Base-by-base conservation (phyloP, 2,888 invertebrate genomes). In the Eristalis pertinax region DNA sequence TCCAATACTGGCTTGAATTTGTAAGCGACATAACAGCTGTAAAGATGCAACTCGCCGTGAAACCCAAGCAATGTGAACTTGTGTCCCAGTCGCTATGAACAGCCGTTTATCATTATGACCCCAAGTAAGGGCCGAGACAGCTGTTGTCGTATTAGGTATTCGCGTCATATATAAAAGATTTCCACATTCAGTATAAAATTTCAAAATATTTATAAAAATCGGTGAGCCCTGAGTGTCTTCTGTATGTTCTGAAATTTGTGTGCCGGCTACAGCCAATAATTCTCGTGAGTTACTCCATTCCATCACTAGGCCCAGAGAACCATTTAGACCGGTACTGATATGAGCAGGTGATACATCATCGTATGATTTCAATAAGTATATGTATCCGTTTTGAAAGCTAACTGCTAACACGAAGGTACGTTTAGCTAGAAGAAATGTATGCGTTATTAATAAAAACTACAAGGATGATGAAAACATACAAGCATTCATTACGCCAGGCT, bases 241-340 rank as follows among this genome's bases (percentile, higher is more conserved):
- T 35, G 89, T 79, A 79, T 92, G 91, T 41, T 90, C 73, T 15
- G 91, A 90, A 56, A 90, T 90, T 84, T 92, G 94, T 15, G 95
- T 95, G 0, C 99, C 99, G 65, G 98, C 98, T 0, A 99, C 98
- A 0, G 98, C 99, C 84, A 99, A 94, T 75, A 98, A 94, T 92
- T 98, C 98, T 41, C 98, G 96, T 1, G 98, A 98, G 93, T 98
- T 99, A 85, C 98, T 98, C 99, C 99, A 99, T 94, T 99, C 99
- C 95, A 99, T 97, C 90, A 97, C 96, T 89, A 97, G 93, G 10
- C 97, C 96, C 87, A 96, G 90, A 0, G 95, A 95, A 24, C 97
- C 96, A 90, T 96, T 95, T 84, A 97, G 93, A n/a, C 92, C 93
- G 0, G 98, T 98, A 91, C 95, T 95, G 89, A 98, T 95, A 89